phyloP scores from a whole-genome alignment of 1,140 invertebrate species.

The Episyrphus balteatus region DNA sequence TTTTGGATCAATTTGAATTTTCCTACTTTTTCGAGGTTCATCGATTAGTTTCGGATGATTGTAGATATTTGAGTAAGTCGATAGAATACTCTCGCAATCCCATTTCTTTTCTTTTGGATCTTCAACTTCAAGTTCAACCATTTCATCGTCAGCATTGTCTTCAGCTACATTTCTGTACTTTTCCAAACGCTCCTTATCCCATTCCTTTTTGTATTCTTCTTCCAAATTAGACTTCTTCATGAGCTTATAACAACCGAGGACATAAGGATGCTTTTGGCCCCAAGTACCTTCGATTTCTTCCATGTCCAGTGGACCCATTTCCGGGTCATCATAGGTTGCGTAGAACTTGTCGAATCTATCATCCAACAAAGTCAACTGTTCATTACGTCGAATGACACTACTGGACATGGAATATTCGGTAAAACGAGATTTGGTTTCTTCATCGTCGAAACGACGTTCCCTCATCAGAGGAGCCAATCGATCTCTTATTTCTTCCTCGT shows the following conservation, averaged over 20 bases:
- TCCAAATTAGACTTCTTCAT: conserved; percentile 47
- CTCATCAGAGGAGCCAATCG: conserved; percentile 43
- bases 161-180: conserved; percentile 45
- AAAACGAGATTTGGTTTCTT: conserved; percentile 79
- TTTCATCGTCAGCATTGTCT: conserved; percentile 46
- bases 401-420: conserved; percentile 92
- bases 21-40: conserved; percentile 50
- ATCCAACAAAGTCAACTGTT: conserved; percentile 73
- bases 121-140: conserved; percentile 48
- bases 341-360: conserved; percentile 86
- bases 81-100: conserved; percentile 90
- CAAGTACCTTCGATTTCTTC: conserved; percentile 82
- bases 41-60: conserved; percentile 83
- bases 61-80: conserved; percentile 80
- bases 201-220: conserved; percentile 49
- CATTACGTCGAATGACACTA: conserved; percentile 77
- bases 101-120: conserved; percentile 55
- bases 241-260: conserved; percentile 52
- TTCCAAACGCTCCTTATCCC: conserved; percentile 51
- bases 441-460: conserved; percentile 46
- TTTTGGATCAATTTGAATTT: conserved; percentile 58
- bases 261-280: conserved; percentile 50
- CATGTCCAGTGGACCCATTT: conserved; percentile 77
- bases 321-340: conserved; percentile 76
- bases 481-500: conserved; percentile 43